Conservation (phyloP, 2,888 invertebrate genomes). For the Lumbricus terrestris region DNA sequence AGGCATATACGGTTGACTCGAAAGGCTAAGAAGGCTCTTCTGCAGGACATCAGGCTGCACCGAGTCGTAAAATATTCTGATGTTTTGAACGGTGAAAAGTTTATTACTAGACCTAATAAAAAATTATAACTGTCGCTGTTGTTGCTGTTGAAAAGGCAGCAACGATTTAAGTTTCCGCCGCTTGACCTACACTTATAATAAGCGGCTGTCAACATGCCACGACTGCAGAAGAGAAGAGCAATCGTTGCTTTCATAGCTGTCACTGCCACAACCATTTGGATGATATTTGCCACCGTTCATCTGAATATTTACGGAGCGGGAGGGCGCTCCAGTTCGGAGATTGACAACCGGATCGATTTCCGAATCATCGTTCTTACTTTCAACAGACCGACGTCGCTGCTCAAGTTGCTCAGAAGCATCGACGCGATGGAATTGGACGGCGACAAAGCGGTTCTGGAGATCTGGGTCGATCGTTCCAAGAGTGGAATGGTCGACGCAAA, state of each 20-base stretch:
- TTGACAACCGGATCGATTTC: conserved; percentile 26
- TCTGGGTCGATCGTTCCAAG: conserved; percentile 40
- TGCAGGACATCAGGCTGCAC: no score
- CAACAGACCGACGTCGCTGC: conserved; percentile 34
- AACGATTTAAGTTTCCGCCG: neutral
- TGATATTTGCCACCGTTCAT: neutral
- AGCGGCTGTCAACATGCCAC: neutral
- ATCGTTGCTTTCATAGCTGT: neutral
- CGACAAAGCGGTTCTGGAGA: conserved; percentile 35
- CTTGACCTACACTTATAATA: neutral
- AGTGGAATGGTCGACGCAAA: conserved; percentile 32
- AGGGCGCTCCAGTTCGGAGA: neutral
- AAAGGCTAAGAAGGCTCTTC: no score
- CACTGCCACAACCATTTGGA: neutral
- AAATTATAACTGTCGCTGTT: neutral
- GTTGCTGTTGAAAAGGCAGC: neutral
- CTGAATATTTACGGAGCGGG: neutral
- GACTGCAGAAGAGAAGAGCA: neutral
- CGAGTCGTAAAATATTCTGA: no score
- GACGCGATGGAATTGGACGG: conserved; percentile 36
- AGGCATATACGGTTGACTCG: no score
- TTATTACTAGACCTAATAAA: no score
- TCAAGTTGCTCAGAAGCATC: conserved; percentile 34
- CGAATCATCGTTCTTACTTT: conserved; percentile 35
- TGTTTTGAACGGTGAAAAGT: no score